Evolutionary conservation across 2,888 invertebrate species (phyloP), one percentile per base, ranked within the genome.

Genomic region (Diarsia dahlii): DNA sequence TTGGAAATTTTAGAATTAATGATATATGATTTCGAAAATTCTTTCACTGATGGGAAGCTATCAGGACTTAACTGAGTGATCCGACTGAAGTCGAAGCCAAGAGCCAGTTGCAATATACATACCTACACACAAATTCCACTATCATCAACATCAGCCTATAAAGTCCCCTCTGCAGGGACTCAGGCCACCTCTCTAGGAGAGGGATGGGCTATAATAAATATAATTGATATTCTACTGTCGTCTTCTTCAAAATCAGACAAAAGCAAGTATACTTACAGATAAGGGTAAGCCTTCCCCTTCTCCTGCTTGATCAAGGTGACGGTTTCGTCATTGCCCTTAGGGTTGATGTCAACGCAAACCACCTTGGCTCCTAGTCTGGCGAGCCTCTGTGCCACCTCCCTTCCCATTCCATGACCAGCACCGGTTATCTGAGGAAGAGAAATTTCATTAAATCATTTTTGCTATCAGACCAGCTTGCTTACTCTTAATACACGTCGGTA

Each of bases 341-440:
- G 94, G 90, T 98, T 97, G 80, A 98, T 97, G 90, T 98, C 98
- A 93, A 98, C 98, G 83, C 98, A 98, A 10, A 98, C 97, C 1
- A 99, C 97, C 0, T 97, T 97, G 39, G 98, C 97, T 0, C 98
- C 98, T 56, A 98, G 96, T 46, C 97, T 96, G 1, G 97, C 97
- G 90, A 98, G 98, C 85, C 98, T 97, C 65, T 98, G 90, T 0
- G 98, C 98, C 89, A 99, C 93, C 93, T 98, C 98, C 78, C 97
- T 97, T 10, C 99, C 99, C 89, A 99, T 98, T n/a, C 99, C 99
- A 94, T 98, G 98, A 0, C 98, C 98, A 0, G 98, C 97, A 12
- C 99, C 99, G 2, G 98, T 99, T 75, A 99, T 97, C 98, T 98
- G 89, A 60, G 76, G 1, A 45, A 23, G 6, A 58, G 65, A 65